Base-by-base conservation (phyloP, 1,140 invertebrate species). In the Armadillidium nasatum region DNA sequence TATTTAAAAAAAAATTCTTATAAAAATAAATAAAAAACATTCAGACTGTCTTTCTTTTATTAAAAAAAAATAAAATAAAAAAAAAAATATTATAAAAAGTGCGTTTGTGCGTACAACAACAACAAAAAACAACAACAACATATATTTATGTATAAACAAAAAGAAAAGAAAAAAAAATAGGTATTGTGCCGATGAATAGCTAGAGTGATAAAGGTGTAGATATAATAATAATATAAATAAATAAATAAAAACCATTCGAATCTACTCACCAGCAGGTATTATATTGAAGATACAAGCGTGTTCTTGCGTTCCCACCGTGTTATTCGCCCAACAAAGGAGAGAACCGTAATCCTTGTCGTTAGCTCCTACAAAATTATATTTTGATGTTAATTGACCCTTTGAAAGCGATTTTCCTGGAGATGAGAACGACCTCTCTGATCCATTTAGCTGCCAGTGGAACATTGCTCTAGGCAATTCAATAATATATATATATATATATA, bases 321-420 rank as follows among this genome's bases (percentile, higher is more conserved):
- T 95, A 82, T 88, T 90, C 0, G 93, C 93, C 92, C 92, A 94
- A 83, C 94, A 95, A 11, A 91, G 90, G 0, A 95, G 85, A 74
- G 90, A 91, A 73, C 93, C 93, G 78, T 93, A 89, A 83, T 95
- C 92, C 21, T 93, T 89, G 84, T 94, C 93, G 15, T 90, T 89
- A 23, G 74, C 13, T 74, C 77, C 7, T 77, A 77, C n/a, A 54
- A 75, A 75, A 43, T 60, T 68, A 75, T 75, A 75, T 44, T 68
- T 60, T 0, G 73, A 75, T 11, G 69, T 67, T 9, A 75, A 60
- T 66, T 67, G 73, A 4, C 73, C 73, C 54, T 44, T 46, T 11
- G 43, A 11, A 21, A 60, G 67, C 45, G 73, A 75, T 19, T 68
- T 67, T 46, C 73, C 73, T 6, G n/a, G 44, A 23, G 19, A 68